Evolutionary conservation across 64 coral and sea anemone genomes (phyloP), one percentile per base, ranked within the genome.

Genomic region (Hydrozoanthus tunicans): DNA sequence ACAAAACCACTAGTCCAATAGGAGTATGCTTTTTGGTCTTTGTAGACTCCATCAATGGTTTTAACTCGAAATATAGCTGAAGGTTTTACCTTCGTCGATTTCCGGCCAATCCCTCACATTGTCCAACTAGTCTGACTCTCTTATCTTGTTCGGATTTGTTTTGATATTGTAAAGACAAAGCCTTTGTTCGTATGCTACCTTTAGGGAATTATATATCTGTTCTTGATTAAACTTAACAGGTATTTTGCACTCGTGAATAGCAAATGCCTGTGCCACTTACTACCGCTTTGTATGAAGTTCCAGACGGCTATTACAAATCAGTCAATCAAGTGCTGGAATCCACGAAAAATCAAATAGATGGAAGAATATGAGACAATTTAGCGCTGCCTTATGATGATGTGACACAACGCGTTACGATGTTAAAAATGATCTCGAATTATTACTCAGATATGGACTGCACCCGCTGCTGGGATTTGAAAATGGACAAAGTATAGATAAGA

Each of bases 1-100:
- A 92, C 80, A 51, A 92, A 92, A 5, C 90, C 79, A 84, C 90
- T 92, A 66, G 7, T 64, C 80, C 79, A 78, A 83, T 94, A 90
- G 3, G 92, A 90, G 61, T 94, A 94, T 10, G 92, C 92, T 13
- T 94, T 90, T 65, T 94, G 86, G 86, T 94, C 92, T 74, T 93
- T 93, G 58, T 93, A 93, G 4, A 9, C 23, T 14, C 85, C 92
- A 93, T 93, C 92, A 24, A 83, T 85, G 76, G 85, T 85, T 83
- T 93, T 93, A 5, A 86, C 77, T 53, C 20, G 89, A 69, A 89
- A 89, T 93, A 81, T 93, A 20, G 20, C 20, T 20, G 20, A 20
- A 93, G 17, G 55, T 53, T 64, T 89, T 89, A 26, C 85, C 92
- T 20, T 93, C 83, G 67, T 93, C 92, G 15, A 93, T 67, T 60